Evolutionary conservation across 2,113 vertebrate species (phyloP), one percentile per base, ranked within the genome.

Genomic region (Labeo catla): DNA sequence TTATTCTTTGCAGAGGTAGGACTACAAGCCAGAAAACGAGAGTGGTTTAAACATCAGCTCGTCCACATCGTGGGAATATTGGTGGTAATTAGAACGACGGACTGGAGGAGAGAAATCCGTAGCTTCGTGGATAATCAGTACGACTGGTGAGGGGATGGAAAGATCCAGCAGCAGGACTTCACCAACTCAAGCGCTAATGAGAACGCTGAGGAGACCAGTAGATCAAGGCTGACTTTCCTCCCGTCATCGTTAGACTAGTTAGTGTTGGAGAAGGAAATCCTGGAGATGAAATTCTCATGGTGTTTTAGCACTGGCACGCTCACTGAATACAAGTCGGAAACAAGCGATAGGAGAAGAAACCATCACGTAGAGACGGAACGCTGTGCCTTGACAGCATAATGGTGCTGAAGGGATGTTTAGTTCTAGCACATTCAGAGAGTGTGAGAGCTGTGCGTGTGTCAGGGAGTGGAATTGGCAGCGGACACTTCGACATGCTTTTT

Each of bases 101-200:
- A 76, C 81, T 68, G 81, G 47, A 81, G 66, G 77, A 76, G 68
- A 80, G 47, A 81, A 45, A 81, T 19, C 81, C 73, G 83, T 39
- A 54, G 68, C 76, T 73, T 85, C 52, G 47, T 86, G 54, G 82
- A 84, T 86, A 86, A 88, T 88, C 81, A 88, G 81, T 79, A n/a
- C 34, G 49, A 68, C 57, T 39, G 34, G 50, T 83, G 68, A 28
- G 61, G 52, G 73, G 70, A 65, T 47, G 6, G 43, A 63, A 34
- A 84, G 78, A 83, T 87, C 49, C 49, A 45, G 80, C 39, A 49
- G 74, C 66, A 84, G 65, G 76, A n/a, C 80, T 86, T 80, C 84
- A 89, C 50, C 47, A 39, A 34, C 45, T 83, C 39, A 57, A 76
- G 50, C 74, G 47, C 82, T 80, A 79, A 77, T 84, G 87, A 85